Percentiles rank a stretch among this genome's conserved stretches.
These are phyloP conservation scores for Eupsittula cactorum DNA, from an alignment of 2,113 vertebrate genomes.

Conservation along the genomic window DNA sequence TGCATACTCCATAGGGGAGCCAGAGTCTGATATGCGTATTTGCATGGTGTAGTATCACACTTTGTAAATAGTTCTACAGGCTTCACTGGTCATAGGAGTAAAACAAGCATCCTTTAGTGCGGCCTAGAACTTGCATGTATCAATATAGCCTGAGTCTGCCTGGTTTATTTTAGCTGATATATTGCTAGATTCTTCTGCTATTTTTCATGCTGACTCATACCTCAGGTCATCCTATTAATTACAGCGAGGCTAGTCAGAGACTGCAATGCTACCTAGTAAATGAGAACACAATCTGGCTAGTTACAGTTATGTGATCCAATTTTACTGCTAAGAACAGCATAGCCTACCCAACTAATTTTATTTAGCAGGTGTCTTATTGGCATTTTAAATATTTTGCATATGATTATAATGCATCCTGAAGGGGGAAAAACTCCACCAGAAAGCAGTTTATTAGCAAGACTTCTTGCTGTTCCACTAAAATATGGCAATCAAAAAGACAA, in stretches of 20 bases:
- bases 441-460: neutral
- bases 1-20: neutral
- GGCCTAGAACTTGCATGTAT: neutral
- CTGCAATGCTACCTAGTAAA: neutral
- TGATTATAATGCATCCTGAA: neutral
- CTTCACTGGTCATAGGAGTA: neutral
- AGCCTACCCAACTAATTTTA: neutral
- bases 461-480: neutral
- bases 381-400: conserved; percentile 15
- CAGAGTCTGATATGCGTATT: neutral
- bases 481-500: neutral
- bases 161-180: neutral
- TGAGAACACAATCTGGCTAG: neutral
- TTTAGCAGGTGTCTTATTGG: neutral
- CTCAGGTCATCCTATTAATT: neutral
- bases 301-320: neutral
- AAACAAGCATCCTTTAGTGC: neutral
- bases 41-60: neutral
- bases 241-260: neutral
- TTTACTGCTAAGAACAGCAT: neutral
- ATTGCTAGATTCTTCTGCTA: neutral
- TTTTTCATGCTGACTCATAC: neutral
- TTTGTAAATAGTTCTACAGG: neutral
- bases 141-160: neutral
- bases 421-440: neutral